Evolutionary conservation across 2,888 invertebrate genomes (phyloP).

Genomic region (Drosophila demipolita): DNA sequence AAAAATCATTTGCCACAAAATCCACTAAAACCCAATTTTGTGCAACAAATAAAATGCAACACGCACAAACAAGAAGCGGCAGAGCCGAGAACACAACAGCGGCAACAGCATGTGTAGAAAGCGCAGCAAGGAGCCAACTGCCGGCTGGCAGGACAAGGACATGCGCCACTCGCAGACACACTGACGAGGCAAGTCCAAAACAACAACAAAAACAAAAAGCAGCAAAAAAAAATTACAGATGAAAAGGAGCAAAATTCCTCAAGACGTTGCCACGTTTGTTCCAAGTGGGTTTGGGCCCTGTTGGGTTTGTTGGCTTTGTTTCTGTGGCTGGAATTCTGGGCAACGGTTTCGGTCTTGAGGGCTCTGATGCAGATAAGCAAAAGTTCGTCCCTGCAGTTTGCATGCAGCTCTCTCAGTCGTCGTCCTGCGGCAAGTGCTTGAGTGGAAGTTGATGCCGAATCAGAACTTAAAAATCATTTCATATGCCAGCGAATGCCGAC

Average conservation of each 20-base stretch:
- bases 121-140: constrained; percentile 28
- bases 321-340: constrained; percentile 30
- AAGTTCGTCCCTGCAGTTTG: constrained; percentile 48
- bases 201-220: background rate
- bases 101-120: constrained; percentile 43
- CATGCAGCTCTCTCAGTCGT: constrained; percentile 22
- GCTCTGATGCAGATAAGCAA: constrained; percentile 53
- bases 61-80: constrained; percentile 59
- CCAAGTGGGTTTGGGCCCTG: constrained; percentile 5
- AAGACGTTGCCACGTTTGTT: constrained; percentile 41
- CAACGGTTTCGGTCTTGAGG: constrained; percentile 37
- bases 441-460: constrained; percentile 58
- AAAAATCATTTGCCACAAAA: constrained; percentile 81
- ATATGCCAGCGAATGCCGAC: constrained; percentile 60
- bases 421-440: constrained; percentile 49
- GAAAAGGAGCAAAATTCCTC: constrained; percentile 16
- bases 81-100: background rate
- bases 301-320: constrained; percentile 17
- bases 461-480: constrained; percentile 75
- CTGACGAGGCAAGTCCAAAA: constrained; percentile 13
- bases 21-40: constrained; percentile 80
- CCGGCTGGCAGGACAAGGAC: constrained; percentile 31
- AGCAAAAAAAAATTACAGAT: background rate
- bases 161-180: constrained; percentile 27
- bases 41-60: constrained; percentile 77